A percentile compares a stretch with the other conserved stretches of the same genome.
These are phyloP conservation scores for Aphaenogaster rudis DNA, from an alignment of 1,140 invertebrate genomes.

Conservation along the genomic window DNA sequence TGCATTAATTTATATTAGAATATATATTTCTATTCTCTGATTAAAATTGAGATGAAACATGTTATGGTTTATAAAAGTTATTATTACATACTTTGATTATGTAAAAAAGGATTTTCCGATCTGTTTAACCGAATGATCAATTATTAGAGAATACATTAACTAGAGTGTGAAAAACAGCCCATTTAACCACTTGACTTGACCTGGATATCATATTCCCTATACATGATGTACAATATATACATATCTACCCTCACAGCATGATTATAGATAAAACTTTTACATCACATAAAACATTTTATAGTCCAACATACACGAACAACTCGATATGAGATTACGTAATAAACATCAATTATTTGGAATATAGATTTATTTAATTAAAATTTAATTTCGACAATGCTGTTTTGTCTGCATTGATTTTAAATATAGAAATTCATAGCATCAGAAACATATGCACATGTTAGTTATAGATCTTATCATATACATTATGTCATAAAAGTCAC, in stretches of 20 bases:
- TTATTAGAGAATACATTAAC: slow-evolving; percentile 46
- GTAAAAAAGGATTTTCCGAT: slow-evolving; percentile 49
- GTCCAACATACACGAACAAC: background rate
- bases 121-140: slow-evolving; percentile 53
- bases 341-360: slow-evolving; percentile 29
- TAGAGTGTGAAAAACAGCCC: slow-evolving; percentile 52
- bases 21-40: slow-evolving; percentile 50
- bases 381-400: slow-evolving; percentile 18
- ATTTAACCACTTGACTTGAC: slow-evolving; percentile 47
- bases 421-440: background rate
- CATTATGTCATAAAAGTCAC: background rate
- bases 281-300: background rate
- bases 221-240: slow-evolving; percentile 33
- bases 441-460: background rate
- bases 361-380: slow-evolving; percentile 31
- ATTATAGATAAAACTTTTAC: slow-evolving; percentile 55
- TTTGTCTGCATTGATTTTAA: slow-evolving; percentile 28
- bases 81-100: slow-evolving; percentile 40
- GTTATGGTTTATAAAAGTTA: slow-evolving; percentile 18
- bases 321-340: background rate
- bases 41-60: slow-evolving; percentile 16
- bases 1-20: slow-evolving; percentile 53
- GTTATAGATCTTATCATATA: slow-evolving; percentile 4
- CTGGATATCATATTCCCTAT: slow-evolving; percentile 50
- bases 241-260: slow-evolving; percentile 55